Percentiles rank a stretch among this genome's conserved stretches.
phyloP scores from a whole-genome alignment of 1,140 invertebrate species.

The Conus betulinus region DNA sequence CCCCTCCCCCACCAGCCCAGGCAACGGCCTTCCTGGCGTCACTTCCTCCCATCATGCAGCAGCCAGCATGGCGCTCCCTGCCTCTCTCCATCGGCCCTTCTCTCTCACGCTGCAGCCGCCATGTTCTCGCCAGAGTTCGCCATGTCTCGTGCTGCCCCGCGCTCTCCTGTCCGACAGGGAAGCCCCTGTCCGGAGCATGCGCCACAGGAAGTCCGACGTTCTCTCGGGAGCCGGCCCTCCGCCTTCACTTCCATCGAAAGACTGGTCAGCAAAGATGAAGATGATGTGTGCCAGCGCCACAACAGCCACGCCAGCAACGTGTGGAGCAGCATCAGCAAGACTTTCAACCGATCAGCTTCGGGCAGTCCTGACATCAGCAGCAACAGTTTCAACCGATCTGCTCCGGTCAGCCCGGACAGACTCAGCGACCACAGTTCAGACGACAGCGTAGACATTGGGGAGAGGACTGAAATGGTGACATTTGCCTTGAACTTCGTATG shows the following conservation, averaged over 20 bases:
- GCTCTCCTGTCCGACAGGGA: not conserved
- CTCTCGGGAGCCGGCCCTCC: conserved; percentile 30
- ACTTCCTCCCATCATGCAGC: conserved; percentile 24
- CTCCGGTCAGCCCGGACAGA: not conserved
- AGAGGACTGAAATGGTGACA: conserved; percentile 27
- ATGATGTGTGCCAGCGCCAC: not conserved
- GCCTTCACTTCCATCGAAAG: conserved; percentile 49
- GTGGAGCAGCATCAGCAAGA: conserved; percentile 1
- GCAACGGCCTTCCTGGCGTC: not conserved
- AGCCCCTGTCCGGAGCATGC: not conserved
- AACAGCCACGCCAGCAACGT: not conserved
- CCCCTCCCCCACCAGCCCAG: not conserved
- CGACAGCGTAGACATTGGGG: conserved; percentile 42
- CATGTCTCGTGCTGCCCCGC: not conserved
- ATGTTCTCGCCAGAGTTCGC: not conserved
- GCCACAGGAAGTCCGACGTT: not conserved
- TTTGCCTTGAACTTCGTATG: too few relatives aligned
- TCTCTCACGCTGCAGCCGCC: not conserved
- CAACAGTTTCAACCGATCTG: not conserved
- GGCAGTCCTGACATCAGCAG: not conserved
- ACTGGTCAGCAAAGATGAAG: conserved; percentile 34
- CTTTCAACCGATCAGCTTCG: not conserved
- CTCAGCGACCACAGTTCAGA: not conserved
- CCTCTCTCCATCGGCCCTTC: not conserved
- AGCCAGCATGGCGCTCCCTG: not conserved